Conservation (phyloP, 2,797 vertebrate species). For the Cichlasoma orientale region DNA sequence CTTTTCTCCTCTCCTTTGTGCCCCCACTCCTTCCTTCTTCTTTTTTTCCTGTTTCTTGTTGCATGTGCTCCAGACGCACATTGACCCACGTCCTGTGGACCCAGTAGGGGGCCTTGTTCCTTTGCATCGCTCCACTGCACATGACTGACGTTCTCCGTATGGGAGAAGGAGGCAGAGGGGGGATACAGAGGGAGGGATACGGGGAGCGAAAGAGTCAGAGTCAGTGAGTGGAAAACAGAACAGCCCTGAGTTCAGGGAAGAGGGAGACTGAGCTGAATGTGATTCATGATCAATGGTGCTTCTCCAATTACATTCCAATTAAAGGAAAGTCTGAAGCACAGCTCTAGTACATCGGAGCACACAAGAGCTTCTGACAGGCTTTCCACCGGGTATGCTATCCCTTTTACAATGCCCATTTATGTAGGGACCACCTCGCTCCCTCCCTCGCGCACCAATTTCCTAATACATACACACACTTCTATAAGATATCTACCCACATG, state of each 20-base stretch:
- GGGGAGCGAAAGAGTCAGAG: conserved; percentile 25
- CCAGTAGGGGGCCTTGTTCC: conserved; percentile 79
- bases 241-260: conserved; percentile 43
- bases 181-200: conserved; percentile 17
- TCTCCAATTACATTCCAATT: conserved; percentile 81
- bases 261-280: conserved; percentile 54
- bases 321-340: conserved; percentile 58
- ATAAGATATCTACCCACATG: conserved; percentile 19
- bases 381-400: conserved; percentile 14
- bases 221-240: conserved; percentile 53
- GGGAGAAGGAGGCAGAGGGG: conserved; percentile 44
- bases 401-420: conserved; percentile 44
- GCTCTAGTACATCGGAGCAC: conserved; percentile 39
- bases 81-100: conserved; percentile 73
- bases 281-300: conserved; percentile 78
- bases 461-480: neutral
- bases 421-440: conserved; percentile 13
- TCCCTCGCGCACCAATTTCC: conserved; percentile 1
- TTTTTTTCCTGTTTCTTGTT: conserved; percentile 26
- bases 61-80: conserved; percentile 68
- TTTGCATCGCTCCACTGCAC: conserved; percentile 75
- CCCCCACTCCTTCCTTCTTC: neutral
- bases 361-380: conserved; percentile 57
- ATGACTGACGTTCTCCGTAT: conserved; percentile 77
- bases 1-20: conserved; percentile 7